Conservation (phyloP, 1,140 invertebrate genomes). For the Drosophila yakuba region DNA sequence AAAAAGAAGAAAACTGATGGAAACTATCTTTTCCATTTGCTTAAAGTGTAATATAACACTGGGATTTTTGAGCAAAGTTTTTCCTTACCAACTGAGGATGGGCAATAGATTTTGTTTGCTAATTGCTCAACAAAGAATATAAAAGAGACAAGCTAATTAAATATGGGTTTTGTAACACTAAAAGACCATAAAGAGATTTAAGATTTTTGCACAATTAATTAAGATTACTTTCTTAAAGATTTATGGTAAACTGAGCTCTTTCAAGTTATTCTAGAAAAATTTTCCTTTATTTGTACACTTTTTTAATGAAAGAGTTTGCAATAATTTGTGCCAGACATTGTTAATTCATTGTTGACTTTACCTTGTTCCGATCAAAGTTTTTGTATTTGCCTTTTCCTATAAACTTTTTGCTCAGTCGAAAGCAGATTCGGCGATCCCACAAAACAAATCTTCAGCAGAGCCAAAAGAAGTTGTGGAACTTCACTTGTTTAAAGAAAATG, state of each 20-base stretch:
- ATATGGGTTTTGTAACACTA: conserved; percentile 9
- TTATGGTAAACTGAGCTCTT: too few species aligned
- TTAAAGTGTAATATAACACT: conserved; percentile 49
- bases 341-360: conserved; percentile 8
- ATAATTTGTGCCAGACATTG: neutral
- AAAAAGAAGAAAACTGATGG: neutral
- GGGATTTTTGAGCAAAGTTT: conserved; percentile 13
- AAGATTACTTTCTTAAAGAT: too few species aligned
- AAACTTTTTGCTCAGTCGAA: conserved; percentile 25
- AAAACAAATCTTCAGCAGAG: conserved; percentile 34
- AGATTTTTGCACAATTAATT: neutral
- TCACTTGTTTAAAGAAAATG: conserved; percentile 37
- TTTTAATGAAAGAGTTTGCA: neutral
- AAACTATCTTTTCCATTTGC: conserved; percentile 31
- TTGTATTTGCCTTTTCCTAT: conserved; percentile 3
- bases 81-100: conserved; percentile 9
- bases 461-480: conserved; percentile 20
- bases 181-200: neutral
- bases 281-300: neutral
- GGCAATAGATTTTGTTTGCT: conserved; percentile 53
- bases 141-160: neutral
- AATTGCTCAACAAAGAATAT: conserved; percentile 36
- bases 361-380: conserved; percentile 1
- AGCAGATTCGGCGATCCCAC: conserved; percentile 36
- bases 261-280: too few species aligned